Evolutionary conservation across 1,140 invertebrate species (phyloP).

Genomic region (Stratiolaelaps scimitus): DNA sequence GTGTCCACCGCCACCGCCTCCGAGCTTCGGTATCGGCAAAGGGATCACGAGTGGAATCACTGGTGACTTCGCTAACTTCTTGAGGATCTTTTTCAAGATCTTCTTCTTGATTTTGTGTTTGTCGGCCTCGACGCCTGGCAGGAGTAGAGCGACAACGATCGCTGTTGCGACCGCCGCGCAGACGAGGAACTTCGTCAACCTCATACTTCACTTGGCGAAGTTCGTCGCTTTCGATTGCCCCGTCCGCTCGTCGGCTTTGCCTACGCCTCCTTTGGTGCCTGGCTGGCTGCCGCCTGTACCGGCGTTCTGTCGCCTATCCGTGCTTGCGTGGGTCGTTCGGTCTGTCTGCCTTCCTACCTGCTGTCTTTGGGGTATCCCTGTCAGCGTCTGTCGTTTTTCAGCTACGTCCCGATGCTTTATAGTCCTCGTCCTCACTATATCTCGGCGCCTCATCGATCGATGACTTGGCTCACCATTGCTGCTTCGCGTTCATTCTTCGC

Average conservation of each 20-base stretch:
- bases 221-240: background rate
- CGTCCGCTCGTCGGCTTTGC: background rate
- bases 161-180: constrained; percentile 10
- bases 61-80: constrained; percentile 20
- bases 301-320: no score
- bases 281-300: no score
- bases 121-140: constrained; percentile 17
- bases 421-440: background rate
- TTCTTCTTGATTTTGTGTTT: constrained; percentile 27
- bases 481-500: background rate
- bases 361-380: no score
- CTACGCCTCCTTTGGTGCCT: no score
- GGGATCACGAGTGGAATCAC: constrained; percentile 25
- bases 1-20: background rate
- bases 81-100: constrained; percentile 22
- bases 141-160: background rate
- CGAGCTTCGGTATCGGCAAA: background rate
- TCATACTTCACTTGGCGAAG: constrained; percentile 2
- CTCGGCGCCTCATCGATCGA: constrained; percentile 22
- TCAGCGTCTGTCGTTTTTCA: no score
- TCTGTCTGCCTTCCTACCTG: no score
- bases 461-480: constrained; percentile 26
- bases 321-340: no score
- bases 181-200: background rate
- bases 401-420: constrained; percentile 8